A percentile compares a stretch with the other conserved stretches of the same genome.
Evolutionary conservation across 2,888 invertebrate species (phyloP).

Genomic region (Plagodis pulveraria): DNA sequence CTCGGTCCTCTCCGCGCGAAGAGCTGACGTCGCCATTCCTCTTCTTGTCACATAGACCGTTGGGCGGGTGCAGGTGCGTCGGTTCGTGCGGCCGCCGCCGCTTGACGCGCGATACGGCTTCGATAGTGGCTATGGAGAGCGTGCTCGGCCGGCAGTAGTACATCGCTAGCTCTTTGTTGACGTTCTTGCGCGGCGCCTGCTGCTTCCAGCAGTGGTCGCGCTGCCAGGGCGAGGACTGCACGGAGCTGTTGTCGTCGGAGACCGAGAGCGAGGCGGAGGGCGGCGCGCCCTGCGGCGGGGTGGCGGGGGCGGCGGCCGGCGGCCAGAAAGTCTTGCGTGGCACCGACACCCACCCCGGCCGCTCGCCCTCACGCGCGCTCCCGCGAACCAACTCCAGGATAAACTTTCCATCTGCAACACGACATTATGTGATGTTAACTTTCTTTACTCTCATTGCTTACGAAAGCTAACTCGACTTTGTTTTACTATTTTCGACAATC

Average conservation of each 20-base stretch:
- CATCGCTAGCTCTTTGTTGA: slow-evolving; percentile 90
- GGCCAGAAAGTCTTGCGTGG: slow-evolving; percentile 95
- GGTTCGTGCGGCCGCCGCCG: slow-evolving; percentile 88
- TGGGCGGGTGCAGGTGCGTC: slow-evolving; percentile 51
- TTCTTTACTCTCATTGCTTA: too few species aligned
- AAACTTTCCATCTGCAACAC: slow-evolving; percentile 92
- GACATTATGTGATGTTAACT: background rate
- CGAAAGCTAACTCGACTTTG: too few species aligned
- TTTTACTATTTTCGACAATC: too few species aligned
- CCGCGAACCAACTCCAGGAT: slow-evolving; percentile 91
- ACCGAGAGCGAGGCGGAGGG: slow-evolving; percentile 93
- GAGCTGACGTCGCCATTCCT: slow-evolving; percentile 61
- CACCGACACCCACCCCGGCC: slow-evolving; percentile 95
- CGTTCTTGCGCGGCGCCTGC: slow-evolving; percentile 89
- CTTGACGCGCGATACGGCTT: slow-evolving; percentile 79
- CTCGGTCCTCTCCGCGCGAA: slow-evolving; percentile 59
- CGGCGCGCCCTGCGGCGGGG: slow-evolving; percentile 81
- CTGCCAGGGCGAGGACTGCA: slow-evolving; percentile 96
- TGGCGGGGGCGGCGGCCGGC: slow-evolving; percentile 87
- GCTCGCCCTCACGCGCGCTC: slow-evolving; percentile 87
- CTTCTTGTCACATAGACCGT: slow-evolving; percentile 60
- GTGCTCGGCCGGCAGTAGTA: slow-evolving; percentile 87
- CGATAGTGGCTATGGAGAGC: slow-evolving; percentile 71
- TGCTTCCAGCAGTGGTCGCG: slow-evolving; percentile 96
- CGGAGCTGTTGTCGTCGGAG: slow-evolving; percentile 95